Evolutionary conservation across 2,113 vertebrate genomes (phyloP).

Genomic region (Cynocephalus volans): DNA sequence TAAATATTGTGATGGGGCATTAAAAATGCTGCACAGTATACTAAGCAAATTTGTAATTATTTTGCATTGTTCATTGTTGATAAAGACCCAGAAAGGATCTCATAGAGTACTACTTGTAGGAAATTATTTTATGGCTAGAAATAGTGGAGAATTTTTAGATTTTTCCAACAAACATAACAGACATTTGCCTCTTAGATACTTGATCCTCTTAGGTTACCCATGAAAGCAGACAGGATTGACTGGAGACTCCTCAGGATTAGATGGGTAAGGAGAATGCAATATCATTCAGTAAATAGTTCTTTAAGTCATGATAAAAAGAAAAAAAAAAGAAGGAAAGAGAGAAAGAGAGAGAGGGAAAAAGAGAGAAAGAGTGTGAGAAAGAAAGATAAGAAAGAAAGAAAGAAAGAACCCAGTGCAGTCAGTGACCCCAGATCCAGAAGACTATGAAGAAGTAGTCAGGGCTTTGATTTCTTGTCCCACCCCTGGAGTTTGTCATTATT

Average conservation of each 20-base stretch:
- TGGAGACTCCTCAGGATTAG: too few relatives aligned
- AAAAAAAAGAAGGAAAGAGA: too few relatives aligned
- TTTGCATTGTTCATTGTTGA: too few relatives aligned
- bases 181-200: background rate
- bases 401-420: too few relatives aligned
- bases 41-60: too few relatives aligned
- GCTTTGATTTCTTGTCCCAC: rapidly evolving
- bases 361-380: too few relatives aligned
- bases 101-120: background rate
- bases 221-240: background rate
- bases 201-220: rapidly evolving
- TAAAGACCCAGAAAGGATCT: background rate
- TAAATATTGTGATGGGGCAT: background rate
- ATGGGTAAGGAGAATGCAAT: background rate
- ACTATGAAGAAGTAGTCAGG: rapidly evolving
- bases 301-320: background rate
- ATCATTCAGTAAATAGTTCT: background rate
- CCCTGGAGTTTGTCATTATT: background rate
- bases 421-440: background rate
- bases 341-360: too few relatives aligned
- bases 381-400: too few relatives aligned
- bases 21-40: background rate
- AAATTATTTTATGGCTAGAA: conserved; percentile 10
- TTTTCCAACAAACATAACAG: background rate
- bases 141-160: background rate